Conservation (phyloP, 2,113 vertebrate species). For the Tetrax tetrax region DNA sequence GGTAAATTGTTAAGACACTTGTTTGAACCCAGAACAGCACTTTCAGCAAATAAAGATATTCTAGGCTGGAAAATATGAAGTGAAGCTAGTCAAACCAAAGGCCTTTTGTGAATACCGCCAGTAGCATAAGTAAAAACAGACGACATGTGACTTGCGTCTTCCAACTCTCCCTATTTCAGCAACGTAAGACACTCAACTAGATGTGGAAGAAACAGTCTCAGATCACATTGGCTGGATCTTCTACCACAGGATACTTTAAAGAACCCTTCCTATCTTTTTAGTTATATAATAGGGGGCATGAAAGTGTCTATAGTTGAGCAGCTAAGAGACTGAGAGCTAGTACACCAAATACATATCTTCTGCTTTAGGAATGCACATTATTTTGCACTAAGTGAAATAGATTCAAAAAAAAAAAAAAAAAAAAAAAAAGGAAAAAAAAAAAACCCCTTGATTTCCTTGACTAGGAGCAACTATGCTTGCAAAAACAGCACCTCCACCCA, state of each 20-base stretch:
- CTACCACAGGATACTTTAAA: not conserved
- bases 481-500: not conserved
- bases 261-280: not conserved
- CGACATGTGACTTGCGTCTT: not conserved
- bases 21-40: not conserved
- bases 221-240: not conserved
- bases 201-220: not conserved
- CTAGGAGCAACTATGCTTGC: not conserved
- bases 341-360: not conserved
- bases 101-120: not conserved
- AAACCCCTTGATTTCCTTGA: not conserved
- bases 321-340: not conserved
- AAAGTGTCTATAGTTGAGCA: not conserved
- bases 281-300: not conserved
- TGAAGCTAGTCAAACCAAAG: not conserved
- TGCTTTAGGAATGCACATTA: not conserved
- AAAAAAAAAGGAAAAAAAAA: not conserved
- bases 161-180: not conserved
- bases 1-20: not conserved
- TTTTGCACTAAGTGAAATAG: not conserved
- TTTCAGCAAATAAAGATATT: not conserved
- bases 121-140: not conserved
- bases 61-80: not conserved
- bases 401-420: not conserved
- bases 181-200: not conserved